phyloP scores from a whole-genome alignment of 2,113 vertebrate species.

The Corydoras maculifer region DNA sequence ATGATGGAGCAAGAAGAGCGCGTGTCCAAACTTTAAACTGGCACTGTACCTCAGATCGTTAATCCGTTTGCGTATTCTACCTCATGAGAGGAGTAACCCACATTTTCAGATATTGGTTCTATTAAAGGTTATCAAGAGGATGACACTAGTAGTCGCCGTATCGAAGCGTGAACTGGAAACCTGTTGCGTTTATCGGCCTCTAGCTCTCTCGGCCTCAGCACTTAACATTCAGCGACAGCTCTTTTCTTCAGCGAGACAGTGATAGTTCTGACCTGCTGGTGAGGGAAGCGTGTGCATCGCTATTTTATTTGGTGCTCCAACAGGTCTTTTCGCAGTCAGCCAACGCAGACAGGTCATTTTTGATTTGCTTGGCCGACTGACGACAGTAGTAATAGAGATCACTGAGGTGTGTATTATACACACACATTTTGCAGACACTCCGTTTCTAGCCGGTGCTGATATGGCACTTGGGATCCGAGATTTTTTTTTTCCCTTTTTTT shows the following conservation, averaged over 20 bases:
- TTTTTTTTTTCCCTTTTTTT: background rate
- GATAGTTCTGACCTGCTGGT: slow-evolving; percentile 66
- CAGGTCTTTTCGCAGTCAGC: slow-evolving; percentile 66
- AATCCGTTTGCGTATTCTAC: no score
- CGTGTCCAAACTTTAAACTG: no score
- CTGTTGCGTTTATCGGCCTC: slow-evolving; percentile 28
- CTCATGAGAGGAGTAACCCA: no score
- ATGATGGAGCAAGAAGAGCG: no score
- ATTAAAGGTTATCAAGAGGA: no score
- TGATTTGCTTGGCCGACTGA: slow-evolving; percentile 67
- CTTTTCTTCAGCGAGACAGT: slow-evolving; percentile 55
- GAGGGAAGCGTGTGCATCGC: slow-evolving; percentile 42
- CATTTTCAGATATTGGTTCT: no score
- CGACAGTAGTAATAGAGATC: slow-evolving; percentile 51
- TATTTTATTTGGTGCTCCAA: slow-evolving; percentile 67
- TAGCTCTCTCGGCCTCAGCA: slow-evolving; percentile 39
- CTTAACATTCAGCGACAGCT: slow-evolving; percentile 63
- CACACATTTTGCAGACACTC: slow-evolving; percentile 29
- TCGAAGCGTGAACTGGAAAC: slow-evolving; percentile 34
- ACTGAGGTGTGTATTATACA: slow-evolving; percentile 27
- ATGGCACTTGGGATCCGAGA: slow-evolving; percentile 7
- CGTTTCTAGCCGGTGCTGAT: slow-evolving; percentile 14
- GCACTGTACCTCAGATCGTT: no score
- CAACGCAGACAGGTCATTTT: slow-evolving; percentile 65
- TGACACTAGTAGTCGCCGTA: slow-evolving; percentile 17